phyloP scores from a whole-genome alignment of 2,888 invertebrate species.

The Empis stercorea region DNA sequence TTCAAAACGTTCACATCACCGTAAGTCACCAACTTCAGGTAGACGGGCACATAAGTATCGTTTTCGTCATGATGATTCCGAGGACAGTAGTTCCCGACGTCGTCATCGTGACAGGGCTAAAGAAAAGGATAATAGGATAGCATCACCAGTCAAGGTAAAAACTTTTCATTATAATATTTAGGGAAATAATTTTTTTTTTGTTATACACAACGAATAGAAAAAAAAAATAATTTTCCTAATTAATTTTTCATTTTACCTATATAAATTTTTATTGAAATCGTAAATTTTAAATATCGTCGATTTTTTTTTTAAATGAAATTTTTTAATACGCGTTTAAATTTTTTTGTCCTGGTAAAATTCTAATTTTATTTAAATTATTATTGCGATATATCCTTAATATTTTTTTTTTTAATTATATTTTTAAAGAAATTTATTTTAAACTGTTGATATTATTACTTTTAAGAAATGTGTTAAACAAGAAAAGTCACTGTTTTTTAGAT shows the following conservation, averaged over 20 bases:
- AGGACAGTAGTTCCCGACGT: slow-evolving; percentile 30
- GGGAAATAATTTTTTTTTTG: not conserved
- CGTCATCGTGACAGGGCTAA: slow-evolving; percentile 34
- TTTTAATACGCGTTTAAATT: no score
- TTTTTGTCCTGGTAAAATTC: no score
- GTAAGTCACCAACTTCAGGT: slow-evolving; percentile 67
- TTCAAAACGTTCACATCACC: slow-evolving; percentile 72
- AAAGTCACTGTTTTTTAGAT: no score
- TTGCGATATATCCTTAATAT: no score
- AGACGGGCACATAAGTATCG: slow-evolving; percentile 55
- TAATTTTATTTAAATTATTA: no score
- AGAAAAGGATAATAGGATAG: slow-evolving; percentile 30
- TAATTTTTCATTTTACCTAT: not conserved
- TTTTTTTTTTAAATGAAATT: not conserved
- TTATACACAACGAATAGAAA: not conserved
- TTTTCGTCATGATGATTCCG: slow-evolving; percentile 34
- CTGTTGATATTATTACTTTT: no score
- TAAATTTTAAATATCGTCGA: not conserved
- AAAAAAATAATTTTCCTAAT: not conserved
- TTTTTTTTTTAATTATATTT: no score
- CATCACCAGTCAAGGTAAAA: slow-evolving; percentile 37
- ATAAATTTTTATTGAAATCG: not conserved
- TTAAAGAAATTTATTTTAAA: no score
- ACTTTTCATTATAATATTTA: slow-evolving; percentile 15
- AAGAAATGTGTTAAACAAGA: no score